Conservation (phyloP, 2,797 vertebrate genomes). For the Rachycentron canadum region DNA sequence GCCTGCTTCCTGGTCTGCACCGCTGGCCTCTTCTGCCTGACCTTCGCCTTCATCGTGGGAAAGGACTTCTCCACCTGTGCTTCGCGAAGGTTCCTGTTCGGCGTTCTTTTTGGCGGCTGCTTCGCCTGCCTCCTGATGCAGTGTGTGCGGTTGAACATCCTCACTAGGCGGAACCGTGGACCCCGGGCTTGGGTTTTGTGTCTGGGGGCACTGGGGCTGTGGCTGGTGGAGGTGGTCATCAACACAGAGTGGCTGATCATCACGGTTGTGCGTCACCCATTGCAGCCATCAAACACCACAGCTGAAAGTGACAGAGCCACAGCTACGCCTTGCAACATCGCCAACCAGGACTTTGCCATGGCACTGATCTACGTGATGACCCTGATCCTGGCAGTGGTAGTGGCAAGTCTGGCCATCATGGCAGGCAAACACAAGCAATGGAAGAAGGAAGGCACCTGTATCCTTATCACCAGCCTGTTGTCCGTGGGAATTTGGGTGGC, state of each 20-base stretch:
- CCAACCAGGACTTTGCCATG: conserved; percentile 93
- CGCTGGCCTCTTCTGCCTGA: conserved; percentile 92
- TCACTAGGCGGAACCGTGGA: conserved; percentile 79
- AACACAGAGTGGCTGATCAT: conserved; percentile 96
- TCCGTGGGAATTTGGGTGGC: conserved; percentile 92
- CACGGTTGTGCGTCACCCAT: conserved; percentile 84
- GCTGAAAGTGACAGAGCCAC: background rate
- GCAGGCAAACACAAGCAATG: conserved; percentile 87
- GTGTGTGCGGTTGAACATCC: conserved; percentile 87
- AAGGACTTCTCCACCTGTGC: conserved; percentile 91
- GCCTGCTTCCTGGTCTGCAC: conserved; percentile 88
- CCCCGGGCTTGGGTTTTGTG: conserved; percentile 87
- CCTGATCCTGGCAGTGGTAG: conserved; percentile 85
- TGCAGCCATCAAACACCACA: background rate
- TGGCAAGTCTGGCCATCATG: conserved; percentile 82
- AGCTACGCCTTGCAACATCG: conserved; percentile 83
- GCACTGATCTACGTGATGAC: conserved; percentile 94
- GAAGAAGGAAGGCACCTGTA: conserved; percentile 84
- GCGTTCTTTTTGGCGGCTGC: conserved; percentile 92
- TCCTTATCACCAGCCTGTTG: conserved; percentile 83
- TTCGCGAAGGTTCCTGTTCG: conserved; percentile 94
- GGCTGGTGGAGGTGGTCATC: conserved; percentile 93
- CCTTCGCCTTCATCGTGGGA: conserved; percentile 92
- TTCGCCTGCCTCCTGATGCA: conserved; percentile 93
- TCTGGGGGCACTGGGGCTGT: conserved; percentile 84